phyloP scores from a whole-genome alignment of 2,888 invertebrate species.

The Hoplodrina ambigua region DNA sequence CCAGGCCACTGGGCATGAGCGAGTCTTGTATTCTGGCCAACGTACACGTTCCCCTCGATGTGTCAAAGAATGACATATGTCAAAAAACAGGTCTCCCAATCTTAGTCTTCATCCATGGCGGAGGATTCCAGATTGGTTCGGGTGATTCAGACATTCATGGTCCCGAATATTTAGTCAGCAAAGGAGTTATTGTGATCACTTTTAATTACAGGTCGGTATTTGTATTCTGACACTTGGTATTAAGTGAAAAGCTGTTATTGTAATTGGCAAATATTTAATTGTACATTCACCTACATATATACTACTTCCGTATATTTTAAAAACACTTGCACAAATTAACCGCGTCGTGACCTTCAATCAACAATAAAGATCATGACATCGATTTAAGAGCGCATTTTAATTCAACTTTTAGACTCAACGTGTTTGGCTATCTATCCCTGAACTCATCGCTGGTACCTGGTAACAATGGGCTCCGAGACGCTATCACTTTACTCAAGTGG shows the following conservation, averaged over 20 bases:
- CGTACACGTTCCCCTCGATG: slow-evolving; percentile 63
- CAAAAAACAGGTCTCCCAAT: slow-evolving; percentile 69
- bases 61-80: background rate
- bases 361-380: too few relatives aligned
- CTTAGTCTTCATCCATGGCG: slow-evolving; percentile 81
- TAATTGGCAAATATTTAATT: background rate
- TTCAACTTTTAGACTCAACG: slow-evolving; percentile 52
- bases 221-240: background rate
- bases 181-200: slow-evolving; percentile 69
- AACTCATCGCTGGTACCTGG: slow-evolving; percentile 69
- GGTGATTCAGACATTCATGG: slow-evolving; percentile 68
- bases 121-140: slow-evolving; percentile 70
- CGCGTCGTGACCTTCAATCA: too few relatives aligned
- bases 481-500: slow-evolving; percentile 66
- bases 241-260: background rate
- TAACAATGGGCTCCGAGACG: slow-evolving; percentile 71
- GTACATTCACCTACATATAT: background rate
- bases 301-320: background rate
- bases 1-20: slow-evolving; percentile 56
- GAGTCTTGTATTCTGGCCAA: slow-evolving; percentile 71
- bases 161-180: slow-evolving; percentile 69
- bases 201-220: slow-evolving; percentile 70
- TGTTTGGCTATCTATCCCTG: slow-evolving; percentile 74
- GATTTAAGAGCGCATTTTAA: background rate
- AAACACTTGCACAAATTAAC: slow-evolving; percentile 5